Conservation (phyloP, 2,888 invertebrate genomes). For the Aradus depressus region DNA sequence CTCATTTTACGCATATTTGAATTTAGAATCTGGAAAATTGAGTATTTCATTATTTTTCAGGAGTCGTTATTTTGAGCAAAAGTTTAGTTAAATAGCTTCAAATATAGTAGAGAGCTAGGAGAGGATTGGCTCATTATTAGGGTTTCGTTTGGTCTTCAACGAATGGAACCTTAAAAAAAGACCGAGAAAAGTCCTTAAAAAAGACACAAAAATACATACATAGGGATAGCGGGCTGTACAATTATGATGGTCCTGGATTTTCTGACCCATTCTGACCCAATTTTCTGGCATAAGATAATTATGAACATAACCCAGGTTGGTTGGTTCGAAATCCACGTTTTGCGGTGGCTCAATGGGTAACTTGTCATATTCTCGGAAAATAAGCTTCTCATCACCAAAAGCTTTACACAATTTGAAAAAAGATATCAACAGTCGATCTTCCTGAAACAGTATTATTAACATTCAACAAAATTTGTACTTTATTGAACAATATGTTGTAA, state of each 20-base stretch:
- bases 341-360: constrained; percentile 15
- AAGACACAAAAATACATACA: constrained; percentile 1
- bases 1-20: no score
- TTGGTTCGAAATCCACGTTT: constrained; percentile 18
- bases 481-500: no score
- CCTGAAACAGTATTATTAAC: constrained; percentile 19
- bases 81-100: no score
- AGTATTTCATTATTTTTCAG: no score
- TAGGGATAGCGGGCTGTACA: constrained; percentile 13
- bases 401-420: constrained; percentile 20
- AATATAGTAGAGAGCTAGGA: no score
- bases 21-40: no score
- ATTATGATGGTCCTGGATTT: constrained; percentile 12
- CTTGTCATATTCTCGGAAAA: constrained; percentile 23
- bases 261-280: constrained; percentile 19
- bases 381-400: constrained; percentile 18
- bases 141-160: no score
- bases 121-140: no score
- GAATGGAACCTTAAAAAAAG: no score
- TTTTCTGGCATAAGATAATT: constrained; percentile 19
- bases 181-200: background rate
- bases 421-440: constrained; percentile 21
- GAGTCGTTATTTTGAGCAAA: no score
- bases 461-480: background rate
- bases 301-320: constrained; percentile 24